phyloP scores from a whole-genome alignment of 2,797 vertebrate genomes.

The Megaceryle alcyon region DNA sequence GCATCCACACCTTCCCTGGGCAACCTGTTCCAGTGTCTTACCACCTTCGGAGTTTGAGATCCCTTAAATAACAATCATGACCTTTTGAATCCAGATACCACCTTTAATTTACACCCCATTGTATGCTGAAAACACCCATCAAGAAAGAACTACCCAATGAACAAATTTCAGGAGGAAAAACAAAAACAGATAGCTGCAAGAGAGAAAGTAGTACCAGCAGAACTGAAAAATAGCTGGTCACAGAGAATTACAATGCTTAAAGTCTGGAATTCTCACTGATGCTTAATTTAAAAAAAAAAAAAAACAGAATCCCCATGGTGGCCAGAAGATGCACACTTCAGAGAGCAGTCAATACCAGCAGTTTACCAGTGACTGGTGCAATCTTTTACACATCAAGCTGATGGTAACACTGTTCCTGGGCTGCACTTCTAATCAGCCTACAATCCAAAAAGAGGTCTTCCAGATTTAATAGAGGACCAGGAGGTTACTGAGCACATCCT shows the following conservation, averaged over 20 bases:
- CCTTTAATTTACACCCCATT: not conserved
- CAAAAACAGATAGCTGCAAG: not conserved
- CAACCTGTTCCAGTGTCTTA: no score
- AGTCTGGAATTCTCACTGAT: not conserved
- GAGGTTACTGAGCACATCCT: not conserved
- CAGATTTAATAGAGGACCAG: not conserved
- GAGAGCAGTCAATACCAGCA: not conserved
- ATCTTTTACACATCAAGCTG: not conserved
- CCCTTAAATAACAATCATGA: not conserved
- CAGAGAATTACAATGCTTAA: not conserved
- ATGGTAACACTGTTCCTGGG: not conserved
- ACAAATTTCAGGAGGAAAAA: not conserved
- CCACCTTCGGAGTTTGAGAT: not conserved
- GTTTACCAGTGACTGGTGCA: not conserved
- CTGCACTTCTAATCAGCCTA: conserved; percentile 31
- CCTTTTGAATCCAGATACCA: not conserved
- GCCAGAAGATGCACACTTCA: not conserved
- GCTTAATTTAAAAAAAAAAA: not conserved
- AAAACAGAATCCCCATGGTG: not conserved
- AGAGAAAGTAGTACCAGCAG: accelerated
- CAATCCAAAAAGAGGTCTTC: conserved; percentile 23
- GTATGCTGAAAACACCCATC: not conserved
- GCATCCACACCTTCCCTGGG: no score
- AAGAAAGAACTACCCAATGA: not conserved
- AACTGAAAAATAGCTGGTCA: not conserved